These are phyloP conservation scores for Zapus hudsonius DNA, from an alignment of 2,113 vertebrate genomes.

Conservation along the genomic window DNA sequence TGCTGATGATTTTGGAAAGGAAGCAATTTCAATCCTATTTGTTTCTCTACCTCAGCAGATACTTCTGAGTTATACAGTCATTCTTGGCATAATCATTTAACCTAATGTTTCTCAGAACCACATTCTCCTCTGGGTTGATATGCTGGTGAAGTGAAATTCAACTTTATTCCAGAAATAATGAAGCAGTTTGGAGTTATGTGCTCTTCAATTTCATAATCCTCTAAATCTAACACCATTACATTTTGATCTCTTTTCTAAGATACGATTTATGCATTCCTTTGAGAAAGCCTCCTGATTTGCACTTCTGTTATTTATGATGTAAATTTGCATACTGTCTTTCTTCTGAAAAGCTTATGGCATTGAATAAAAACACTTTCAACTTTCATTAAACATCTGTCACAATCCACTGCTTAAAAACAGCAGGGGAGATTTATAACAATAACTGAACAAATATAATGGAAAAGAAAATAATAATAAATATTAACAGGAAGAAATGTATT, in stretches of 20 bases:
- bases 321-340: constrained; percentile 78
- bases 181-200: constrained; percentile 60
- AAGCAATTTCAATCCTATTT: background rate
- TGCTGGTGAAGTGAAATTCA: constrained; percentile 46
- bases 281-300: constrained; percentile 70
- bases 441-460: constrained; percentile 54
- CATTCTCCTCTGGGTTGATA: constrained; percentile 25
- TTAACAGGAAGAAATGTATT: constrained; percentile 58
- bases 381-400: constrained; percentile 81
- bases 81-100: constrained; percentile 49
- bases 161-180: constrained; percentile 55
- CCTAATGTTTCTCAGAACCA: constrained; percentile 41
- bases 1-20: background rate
- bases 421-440: constrained; percentile 63
- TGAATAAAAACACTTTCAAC: constrained; percentile 77
- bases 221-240: constrained; percentile 70
- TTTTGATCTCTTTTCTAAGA: constrained; percentile 72
- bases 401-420: constrained; percentile 52
- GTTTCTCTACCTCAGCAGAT: background rate
- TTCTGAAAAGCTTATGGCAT: constrained; percentile 72
- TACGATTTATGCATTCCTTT: constrained; percentile 75
- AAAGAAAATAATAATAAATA: constrained; percentile 56
- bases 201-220: constrained; percentile 68
- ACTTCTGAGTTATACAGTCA: constrained; percentile 40
- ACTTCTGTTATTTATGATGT: constrained; percentile 79